A percentile compares a stretch with the other conserved stretches of the same genome.
These are phyloP conservation scores for Ispidina lecontei DNA, from an alignment of 2,797 vertebrate genomes.

Conservation along the genomic window DNA sequence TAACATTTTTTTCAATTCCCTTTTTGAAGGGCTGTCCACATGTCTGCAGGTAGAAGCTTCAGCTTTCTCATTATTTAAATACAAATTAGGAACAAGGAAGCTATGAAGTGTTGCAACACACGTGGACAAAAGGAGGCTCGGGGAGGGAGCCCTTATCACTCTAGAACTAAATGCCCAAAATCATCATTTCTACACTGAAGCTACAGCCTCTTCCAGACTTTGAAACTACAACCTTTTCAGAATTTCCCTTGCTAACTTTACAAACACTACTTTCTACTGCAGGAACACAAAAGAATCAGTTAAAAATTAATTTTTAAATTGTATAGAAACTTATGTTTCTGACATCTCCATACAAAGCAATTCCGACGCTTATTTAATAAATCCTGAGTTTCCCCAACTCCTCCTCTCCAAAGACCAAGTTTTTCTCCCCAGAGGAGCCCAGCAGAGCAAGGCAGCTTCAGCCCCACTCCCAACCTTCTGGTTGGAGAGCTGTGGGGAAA, in stretches of 20 bases:
- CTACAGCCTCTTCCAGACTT: not conserved
- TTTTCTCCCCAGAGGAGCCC: not conserved
- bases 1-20: not conserved
- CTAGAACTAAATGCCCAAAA: not conserved
- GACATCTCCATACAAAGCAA: not conserved
- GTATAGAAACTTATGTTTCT: not conserved
- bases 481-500: no score
- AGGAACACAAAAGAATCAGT: fast-evolving
- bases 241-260: not conserved
- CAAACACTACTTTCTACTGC: not conserved
- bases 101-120: not conserved
- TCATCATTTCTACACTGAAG: not conserved
- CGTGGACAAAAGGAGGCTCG: not conserved
- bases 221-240: not conserved
- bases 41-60: not conserved
- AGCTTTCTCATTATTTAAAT: not conserved
- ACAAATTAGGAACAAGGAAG: not conserved
- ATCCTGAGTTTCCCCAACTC: not conserved
- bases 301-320: no score
- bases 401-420: not conserved
- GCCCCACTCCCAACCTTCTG: not conserved
- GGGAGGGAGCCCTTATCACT: not conserved
- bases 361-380: not conserved
- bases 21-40: not conserved
- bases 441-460: not conserved